Conservation (phyloP, 2,113 vertebrate species). For the Bos taurus region DNA sequence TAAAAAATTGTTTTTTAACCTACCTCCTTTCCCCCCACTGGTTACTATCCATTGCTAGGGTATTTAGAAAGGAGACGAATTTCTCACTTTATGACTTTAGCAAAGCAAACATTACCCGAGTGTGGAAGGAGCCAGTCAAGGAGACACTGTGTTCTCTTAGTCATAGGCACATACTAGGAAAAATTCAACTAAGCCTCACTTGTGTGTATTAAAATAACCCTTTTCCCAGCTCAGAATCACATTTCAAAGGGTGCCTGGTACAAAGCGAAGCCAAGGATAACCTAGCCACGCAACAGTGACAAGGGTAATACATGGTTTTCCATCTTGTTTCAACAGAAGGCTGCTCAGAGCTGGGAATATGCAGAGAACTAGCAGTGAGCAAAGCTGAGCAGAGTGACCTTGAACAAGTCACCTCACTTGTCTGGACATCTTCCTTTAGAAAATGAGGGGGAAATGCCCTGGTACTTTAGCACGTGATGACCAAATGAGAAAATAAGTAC, state of each 20-base stretch:
- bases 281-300: neutral
- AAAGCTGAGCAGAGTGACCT: neutral
- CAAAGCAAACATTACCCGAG: neutral
- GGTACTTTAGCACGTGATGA: neutral
- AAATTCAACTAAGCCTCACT: conserved; percentile 51
- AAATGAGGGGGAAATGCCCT: neutral
- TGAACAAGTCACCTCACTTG: neutral
- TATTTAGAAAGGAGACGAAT: neutral
- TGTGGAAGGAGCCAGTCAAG: neutral
- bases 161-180: conserved; percentile 42
- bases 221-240: conserved; percentile 61
- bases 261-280: conserved; percentile 58
- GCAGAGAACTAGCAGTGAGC: neutral
- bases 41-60: neutral
- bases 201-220: conserved; percentile 60
- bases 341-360: neutral
- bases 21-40: neutral
- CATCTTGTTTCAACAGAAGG: conserved; percentile 16
- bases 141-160: conserved; percentile 59
- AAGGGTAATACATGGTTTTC: neutral
- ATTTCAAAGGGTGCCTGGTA: conserved; percentile 66
- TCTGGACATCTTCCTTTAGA: neutral
- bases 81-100: neutral
- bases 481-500: neutral
- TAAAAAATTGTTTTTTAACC: neutral